phyloP scores from a whole-genome alignment of 2,888 invertebrate species.

The Cryptocheilus praepositus region DNA sequence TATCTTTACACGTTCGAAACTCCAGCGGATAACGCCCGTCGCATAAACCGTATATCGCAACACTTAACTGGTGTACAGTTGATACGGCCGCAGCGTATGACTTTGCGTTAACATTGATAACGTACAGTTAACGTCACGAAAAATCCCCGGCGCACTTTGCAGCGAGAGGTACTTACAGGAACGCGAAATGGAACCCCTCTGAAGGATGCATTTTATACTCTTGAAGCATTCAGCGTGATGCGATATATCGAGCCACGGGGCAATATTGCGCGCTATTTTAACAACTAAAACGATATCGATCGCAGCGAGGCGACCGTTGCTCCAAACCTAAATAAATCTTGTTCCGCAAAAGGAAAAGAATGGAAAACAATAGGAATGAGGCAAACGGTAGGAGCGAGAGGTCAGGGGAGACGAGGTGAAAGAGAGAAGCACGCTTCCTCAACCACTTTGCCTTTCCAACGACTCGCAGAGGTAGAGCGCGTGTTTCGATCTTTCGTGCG shows the following conservation, averaged over 20 bases:
- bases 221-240: background rate
- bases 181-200: background rate
- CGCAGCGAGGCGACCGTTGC: constrained; percentile 17
- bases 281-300: constrained; percentile 36
- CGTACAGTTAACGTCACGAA: too few relatives aligned
- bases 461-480: background rate
- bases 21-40: too few relatives aligned
- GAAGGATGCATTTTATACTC: constrained; percentile 1
- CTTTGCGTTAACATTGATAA: too few relatives aligned
- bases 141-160: too few relatives aligned
- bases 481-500: constrained; percentile 39
- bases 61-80: too few relatives aligned
- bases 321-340: constrained; percentile 44
- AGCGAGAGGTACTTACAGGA: too few relatives aligned
- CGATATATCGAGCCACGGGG: background rate
- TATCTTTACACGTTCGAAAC: too few relatives aligned
- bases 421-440: background rate
- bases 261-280: constrained; percentile 16
- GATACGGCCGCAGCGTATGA: too few relatives aligned
- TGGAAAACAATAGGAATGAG: background rate
- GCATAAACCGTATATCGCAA: too few relatives aligned
- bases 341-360: constrained; percentile 10
- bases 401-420: background rate
- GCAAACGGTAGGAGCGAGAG: background rate
- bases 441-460: too few relatives aligned